Percentiles rank a stretch among this genome's conserved stretches.
Conservation (phyloP, 2,113 vertebrate genomes). For the Heterochromis multidens region DNA sequence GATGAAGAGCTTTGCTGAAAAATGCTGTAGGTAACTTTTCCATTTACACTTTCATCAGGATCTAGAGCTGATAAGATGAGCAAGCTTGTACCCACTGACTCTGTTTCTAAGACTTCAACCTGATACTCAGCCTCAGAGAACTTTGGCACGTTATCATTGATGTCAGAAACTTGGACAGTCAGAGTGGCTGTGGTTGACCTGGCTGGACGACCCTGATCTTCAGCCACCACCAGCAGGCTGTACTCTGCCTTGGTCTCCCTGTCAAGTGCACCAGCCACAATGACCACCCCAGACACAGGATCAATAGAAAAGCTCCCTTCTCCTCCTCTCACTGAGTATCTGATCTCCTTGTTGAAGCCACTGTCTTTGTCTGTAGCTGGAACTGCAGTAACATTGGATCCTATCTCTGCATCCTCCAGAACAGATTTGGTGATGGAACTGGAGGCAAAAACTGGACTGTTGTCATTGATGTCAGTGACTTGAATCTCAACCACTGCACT, state of each 20-base stretch:
- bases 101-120: constrained; percentile 53
- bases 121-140: constrained; percentile 59
- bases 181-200: constrained; percentile 50
- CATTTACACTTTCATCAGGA: constrained; percentile 67
- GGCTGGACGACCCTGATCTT: constrained; percentile 74
- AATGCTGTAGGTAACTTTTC: constrained; percentile 60
- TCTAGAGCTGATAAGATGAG: constrained; percentile 67
- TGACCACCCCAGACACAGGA: constrained; percentile 61
- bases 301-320: constrained; percentile 70
- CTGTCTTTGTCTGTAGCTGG: constrained; percentile 66
- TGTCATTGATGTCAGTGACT: constrained; percentile 78
- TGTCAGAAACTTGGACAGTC: constrained; percentile 49
- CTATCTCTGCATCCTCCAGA: constrained; percentile 27
- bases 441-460: constrained; percentile 67
- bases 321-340: constrained; percentile 70
- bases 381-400: constrained; percentile 9
- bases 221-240: constrained; percentile 70
- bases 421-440: neutral
- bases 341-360: constrained; percentile 74
- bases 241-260: constrained; percentile 69
- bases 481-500: constrained; percentile 60
- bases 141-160: constrained; percentile 73
- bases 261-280: constrained; percentile 61
- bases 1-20: constrained; percentile 54
- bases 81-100: constrained; percentile 15